Conservation (phyloP, 2,888 invertebrate genomes). For the Sisyra nigra region DNA sequence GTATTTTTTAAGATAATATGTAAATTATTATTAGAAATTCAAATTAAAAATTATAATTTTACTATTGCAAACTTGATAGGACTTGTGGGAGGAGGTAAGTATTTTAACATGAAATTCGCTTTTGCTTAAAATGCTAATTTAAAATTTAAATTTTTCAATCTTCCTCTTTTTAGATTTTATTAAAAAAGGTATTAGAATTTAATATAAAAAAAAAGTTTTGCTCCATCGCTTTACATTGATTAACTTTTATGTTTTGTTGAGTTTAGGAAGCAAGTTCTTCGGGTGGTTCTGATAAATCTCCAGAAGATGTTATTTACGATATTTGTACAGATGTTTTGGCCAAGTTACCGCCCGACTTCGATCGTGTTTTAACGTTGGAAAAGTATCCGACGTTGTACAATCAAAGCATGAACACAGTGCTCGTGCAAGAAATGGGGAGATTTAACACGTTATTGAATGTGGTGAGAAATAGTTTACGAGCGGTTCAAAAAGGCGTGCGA, state of each 20-base stretch:
- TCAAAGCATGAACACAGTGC: conserved; percentile 89
- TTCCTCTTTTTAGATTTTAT: neutral
- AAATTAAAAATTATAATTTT: neutral
- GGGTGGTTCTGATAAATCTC: conserved; percentile 44
- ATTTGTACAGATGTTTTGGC: conserved; percentile 64
- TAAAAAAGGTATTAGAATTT: neutral
- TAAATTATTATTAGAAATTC: neutral
- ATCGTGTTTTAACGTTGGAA: conserved; percentile 44
- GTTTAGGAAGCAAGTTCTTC: conserved; percentile 44
- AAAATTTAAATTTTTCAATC: too few relatives aligned
- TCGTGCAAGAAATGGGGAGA: conserved; percentile 73
- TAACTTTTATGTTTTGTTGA: neutral
- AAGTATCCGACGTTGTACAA: conserved; percentile 60
- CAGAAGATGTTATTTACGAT: conserved; percentile 63
- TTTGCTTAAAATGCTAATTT: too few relatives aligned
- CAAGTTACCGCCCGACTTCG: conserved; percentile 56
- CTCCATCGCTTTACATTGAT: neutral
- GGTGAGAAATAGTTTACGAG: conserved; percentile 56
- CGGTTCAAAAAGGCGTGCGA: conserved; percentile 75
- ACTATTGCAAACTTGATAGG: neutral
- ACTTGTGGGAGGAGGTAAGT: neutral
- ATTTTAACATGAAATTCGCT: neutral
- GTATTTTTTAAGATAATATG: neutral
- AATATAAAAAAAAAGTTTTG: neutral
- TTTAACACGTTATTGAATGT: conserved; percentile 56